phyloP scores from a whole-genome alignment of 2,888 invertebrate genomes.

The Erpobdella octoculata region DNA sequence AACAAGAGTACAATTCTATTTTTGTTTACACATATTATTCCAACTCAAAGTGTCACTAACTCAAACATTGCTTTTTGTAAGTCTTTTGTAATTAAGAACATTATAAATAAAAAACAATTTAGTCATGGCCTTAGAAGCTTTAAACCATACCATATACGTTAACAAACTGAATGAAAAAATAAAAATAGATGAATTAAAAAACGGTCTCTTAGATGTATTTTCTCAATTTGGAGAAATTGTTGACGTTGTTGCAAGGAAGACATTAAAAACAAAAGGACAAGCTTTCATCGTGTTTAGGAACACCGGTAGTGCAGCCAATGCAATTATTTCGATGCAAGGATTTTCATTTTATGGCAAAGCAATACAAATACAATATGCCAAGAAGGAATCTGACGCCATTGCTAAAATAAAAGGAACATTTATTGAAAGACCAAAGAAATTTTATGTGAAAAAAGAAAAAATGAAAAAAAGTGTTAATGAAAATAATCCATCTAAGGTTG shows the following conservation, averaged over 20 bases:
- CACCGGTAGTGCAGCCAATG: slow-evolving; percentile 88
- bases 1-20: no score
- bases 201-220: slow-evolving; percentile 95
- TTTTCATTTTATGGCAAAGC: slow-evolving; percentile 99
- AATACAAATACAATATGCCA: slow-evolving; percentile 92
- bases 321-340: slow-evolving; percentile 91
- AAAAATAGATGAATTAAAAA: slow-evolving; percentile 92
- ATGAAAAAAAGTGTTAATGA: slow-evolving; percentile 21
- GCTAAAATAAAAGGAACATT: slow-evolving; percentile 95
- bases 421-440: slow-evolving; percentile 63
- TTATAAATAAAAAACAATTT: no score
- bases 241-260: slow-evolving; percentile 91
- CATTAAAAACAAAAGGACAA: slow-evolving; percentile 93
- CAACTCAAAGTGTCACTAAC: no score
- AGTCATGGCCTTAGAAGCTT: no score
- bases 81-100: no score
- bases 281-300: slow-evolving; percentile 99
- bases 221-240: slow-evolving; percentile 97
- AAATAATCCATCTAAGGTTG: background rate
- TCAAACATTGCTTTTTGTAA: no score
- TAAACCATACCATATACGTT: slow-evolving; percentile 93
- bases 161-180: slow-evolving; percentile 98
- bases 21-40: no score
- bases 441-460: slow-evolving; percentile 12
- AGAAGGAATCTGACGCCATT: slow-evolving; percentile 88